A percentile compares a stretch with the other conserved stretches of the same genome.
Conservation (phyloP, 1,140 invertebrate species). For the Trachymyrmex septentrionalis region DNA sequence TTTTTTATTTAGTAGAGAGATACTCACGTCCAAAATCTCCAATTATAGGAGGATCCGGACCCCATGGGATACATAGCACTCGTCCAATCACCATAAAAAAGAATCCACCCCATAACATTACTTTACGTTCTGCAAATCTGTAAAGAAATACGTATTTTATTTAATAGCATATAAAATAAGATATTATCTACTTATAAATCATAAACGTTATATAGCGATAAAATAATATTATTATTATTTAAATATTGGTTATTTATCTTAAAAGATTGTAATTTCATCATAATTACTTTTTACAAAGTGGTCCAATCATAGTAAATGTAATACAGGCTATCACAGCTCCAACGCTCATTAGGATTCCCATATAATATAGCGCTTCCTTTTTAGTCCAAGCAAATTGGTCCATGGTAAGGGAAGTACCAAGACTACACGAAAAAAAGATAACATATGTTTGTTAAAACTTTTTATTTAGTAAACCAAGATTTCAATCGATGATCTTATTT, state of each 20-base stretch:
- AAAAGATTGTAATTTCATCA: background rate
- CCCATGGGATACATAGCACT: slow-evolving; percentile 92
- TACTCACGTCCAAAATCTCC: slow-evolving; percentile 85
- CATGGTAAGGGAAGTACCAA: slow-evolving; percentile 94
- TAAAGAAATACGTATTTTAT: slow-evolving; percentile 59
- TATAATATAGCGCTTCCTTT: slow-evolving; percentile 91
- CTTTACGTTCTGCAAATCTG: slow-evolving; percentile 90
- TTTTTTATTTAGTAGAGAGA: background rate
- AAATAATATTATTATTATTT: background rate
- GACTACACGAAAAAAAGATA: slow-evolving; percentile 82
- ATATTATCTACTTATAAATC: slow-evolving; percentile 15
- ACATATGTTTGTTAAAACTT: background rate
- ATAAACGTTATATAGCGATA: background rate
- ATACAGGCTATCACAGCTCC: slow-evolving; percentile 92
- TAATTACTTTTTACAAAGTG: slow-evolving; percentile 89
- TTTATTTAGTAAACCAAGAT: background rate
- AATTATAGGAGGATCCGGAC: slow-evolving; percentile 88
- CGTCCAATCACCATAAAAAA: slow-evolving; percentile 92
- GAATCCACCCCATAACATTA: slow-evolving; percentile 94
- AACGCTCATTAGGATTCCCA: slow-evolving; percentile 93
- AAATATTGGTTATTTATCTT: background rate
- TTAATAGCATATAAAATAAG: slow-evolving; percentile 4
- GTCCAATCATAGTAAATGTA: slow-evolving; percentile 91
- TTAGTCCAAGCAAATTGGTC: slow-evolving; percentile 96
- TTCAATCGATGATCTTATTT: slow-evolving; percentile 27